A percentile compares a stretch with the other conserved stretches of the same genome.
Conservation (phyloP, 2,113 vertebrate species). For the Thymallus thymallus region DNA sequence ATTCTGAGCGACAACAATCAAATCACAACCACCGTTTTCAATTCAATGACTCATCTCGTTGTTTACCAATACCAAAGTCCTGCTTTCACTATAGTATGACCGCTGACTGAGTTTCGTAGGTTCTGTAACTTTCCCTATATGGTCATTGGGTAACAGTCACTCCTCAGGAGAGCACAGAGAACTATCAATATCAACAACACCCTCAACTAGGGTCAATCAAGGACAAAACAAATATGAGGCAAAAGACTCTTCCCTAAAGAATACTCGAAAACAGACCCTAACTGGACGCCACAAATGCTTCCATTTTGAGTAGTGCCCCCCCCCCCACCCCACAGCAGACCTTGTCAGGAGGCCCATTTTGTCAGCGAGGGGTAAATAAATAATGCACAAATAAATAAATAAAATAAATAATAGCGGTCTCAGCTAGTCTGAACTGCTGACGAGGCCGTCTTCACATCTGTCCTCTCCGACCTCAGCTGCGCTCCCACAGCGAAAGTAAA, state of each 20-base stretch:
- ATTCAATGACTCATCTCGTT: background rate
- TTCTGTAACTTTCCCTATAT: background rate
- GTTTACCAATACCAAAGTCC: background rate
- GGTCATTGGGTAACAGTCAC: background rate
- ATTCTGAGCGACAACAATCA: background rate
- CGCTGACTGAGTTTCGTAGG: background rate
- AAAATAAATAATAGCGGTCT: conserved; percentile 2
- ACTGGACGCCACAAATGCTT: background rate
- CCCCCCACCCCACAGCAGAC: background rate
- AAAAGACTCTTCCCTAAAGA: background rate
- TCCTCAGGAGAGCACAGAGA: too few relatives aligned
- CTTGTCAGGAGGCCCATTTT: conserved; percentile 5
- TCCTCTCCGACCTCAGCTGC: conserved; percentile 15
- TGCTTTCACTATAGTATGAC: background rate
- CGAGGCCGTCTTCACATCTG: conserved; percentile 4
- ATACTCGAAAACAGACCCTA: background rate
- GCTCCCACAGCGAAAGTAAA: background rate
- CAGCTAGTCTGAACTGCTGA: conserved; percentile 18
- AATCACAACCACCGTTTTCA: background rate
- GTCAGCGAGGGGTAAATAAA: background rate
- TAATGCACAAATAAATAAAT: too few relatives aligned
- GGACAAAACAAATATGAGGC: too few relatives aligned
- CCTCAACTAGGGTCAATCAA: too few relatives aligned
- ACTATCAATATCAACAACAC: too few relatives aligned
- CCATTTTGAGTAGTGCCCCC: background rate